A percentile compares a stretch with the other conserved stretches of the same genome.
Conservation (phyloP, 2,888 invertebrate species). For the Gortyna flavago region DNA sequence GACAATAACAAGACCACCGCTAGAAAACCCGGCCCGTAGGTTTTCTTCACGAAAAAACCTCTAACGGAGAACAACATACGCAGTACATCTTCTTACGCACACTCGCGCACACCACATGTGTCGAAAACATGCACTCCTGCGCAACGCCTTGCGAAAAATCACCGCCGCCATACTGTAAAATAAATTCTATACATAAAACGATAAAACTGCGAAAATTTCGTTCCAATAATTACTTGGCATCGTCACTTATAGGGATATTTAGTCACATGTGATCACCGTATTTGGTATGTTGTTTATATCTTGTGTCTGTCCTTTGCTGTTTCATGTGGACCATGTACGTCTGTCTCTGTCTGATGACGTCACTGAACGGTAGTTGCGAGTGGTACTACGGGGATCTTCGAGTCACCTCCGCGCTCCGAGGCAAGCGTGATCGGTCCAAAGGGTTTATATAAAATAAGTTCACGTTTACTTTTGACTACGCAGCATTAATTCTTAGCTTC, state of each 20-base stretch:
- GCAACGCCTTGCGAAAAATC: constrained; percentile 63
- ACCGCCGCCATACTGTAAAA: constrained; percentile 60
- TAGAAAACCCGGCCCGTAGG: constrained; percentile 55
- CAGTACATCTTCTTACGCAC: constrained; percentile 68
- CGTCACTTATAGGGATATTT: constrained; percentile 83
- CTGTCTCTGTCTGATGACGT: constrained; percentile 82
- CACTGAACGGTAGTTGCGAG: constrained; percentile 81
- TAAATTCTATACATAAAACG: constrained; percentile 74
- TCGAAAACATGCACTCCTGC: constrained; percentile 74
- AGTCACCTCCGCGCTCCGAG: constrained; percentile 62
- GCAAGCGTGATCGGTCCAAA: constrained; percentile 56
- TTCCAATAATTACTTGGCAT: constrained; percentile 73
- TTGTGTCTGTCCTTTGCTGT: constrained; percentile 70
- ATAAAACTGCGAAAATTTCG: constrained; percentile 75
- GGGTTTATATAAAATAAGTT: constrained; percentile 42
- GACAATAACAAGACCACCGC: constrained; percentile 46
- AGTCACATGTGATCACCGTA: constrained; percentile 88
- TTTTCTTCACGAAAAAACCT: constrained; percentile 67
- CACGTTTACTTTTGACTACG: constrained; percentile 19
- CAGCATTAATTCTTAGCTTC: constrained; percentile 11
- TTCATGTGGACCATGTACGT: constrained; percentile 43
- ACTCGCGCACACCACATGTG: constrained; percentile 77
- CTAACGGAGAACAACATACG: constrained; percentile 62
- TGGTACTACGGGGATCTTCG: constrained; percentile 70
- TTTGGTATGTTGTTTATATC: constrained; percentile 87